Conservation (phyloP, 2,888 invertebrate genomes). For the Eupeodes latifasciatus region DNA sequence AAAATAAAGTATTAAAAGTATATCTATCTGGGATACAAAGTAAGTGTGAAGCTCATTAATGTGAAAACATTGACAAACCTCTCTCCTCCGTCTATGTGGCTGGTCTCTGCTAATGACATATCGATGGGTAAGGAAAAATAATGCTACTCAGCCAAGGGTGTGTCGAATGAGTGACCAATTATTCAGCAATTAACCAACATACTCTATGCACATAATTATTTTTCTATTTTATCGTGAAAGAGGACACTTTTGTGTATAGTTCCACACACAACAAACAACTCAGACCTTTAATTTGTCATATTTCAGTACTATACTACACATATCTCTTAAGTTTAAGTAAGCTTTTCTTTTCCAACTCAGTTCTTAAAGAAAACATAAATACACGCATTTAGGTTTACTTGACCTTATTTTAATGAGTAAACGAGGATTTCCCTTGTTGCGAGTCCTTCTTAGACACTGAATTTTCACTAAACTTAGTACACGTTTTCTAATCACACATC, state of each 20-base stretch:
- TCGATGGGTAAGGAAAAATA: not conserved
- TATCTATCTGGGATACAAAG: not conserved
- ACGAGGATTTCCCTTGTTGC: not conserved
- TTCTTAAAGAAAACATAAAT: not conserved
- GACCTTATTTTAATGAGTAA: slow-evolving; percentile 7
- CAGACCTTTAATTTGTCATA: not conserved
- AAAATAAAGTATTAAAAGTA: not conserved
- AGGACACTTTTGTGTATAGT: not conserved
- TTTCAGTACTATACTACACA: not conserved
- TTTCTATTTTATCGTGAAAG: not conserved
- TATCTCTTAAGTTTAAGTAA: not conserved
- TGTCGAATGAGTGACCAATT: slow-evolving; percentile 5
- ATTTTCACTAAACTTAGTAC: not conserved
- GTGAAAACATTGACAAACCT: slow-evolving; percentile 1
- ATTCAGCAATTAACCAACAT: slow-evolving; percentile 29
- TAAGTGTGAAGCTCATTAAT: slow-evolving; percentile 24
- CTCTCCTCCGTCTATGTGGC: not conserved
- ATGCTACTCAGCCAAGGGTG: slow-evolving; percentile 26
- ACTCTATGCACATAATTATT: not conserved
- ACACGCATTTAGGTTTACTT: slow-evolving; percentile 6
- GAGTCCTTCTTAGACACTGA: not conserved
- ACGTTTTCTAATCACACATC: not conserved
- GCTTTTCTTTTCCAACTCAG: not conserved
- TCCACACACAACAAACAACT: not conserved
- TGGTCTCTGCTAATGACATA: not conserved